Evolutionary conservation across 2,113 vertebrate species (phyloP).

Genomic region (Riparia riparia): DNA sequence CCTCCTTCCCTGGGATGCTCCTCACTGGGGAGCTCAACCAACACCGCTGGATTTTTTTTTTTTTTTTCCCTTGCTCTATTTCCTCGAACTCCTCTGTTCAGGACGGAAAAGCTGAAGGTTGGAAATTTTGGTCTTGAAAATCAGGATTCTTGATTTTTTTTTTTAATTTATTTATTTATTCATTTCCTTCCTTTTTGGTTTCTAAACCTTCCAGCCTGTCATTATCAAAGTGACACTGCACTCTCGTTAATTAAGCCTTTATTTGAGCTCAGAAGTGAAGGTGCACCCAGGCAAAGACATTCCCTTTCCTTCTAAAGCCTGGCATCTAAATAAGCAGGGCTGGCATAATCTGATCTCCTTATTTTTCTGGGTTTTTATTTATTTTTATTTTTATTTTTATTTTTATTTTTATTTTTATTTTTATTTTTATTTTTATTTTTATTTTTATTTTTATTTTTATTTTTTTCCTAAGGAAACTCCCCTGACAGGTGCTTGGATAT

Average conservation of each 20-base stretch:
- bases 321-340: not conserved
- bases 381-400: not conserved
- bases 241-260: not conserved
- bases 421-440: not conserved
- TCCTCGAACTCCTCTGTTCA: not conserved
- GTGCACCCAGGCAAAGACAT: not conserved
- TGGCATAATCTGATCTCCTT: not conserved
- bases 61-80: fast-evolving
- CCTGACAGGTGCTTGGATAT: not conserved
- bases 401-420: not conserved
- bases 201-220: not conserved
- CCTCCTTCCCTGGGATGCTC: not conserved
- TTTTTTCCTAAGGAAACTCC: not conserved
- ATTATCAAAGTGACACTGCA: not conserved
- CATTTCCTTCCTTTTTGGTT: fast-evolving
- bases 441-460: not conserved
- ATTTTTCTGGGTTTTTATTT: not conserved
- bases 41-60: not conserved
- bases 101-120: not conserved
- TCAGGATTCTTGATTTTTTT: not conserved
- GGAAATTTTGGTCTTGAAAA: not conserved
- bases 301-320: not conserved
- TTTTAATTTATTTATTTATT: not conserved
- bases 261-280: not conserved
- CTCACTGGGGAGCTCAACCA: not conserved